Evolutionary conservation across 2,113 vertebrate genomes (phyloP).

Genomic region (Xiphias gladius): DNA sequence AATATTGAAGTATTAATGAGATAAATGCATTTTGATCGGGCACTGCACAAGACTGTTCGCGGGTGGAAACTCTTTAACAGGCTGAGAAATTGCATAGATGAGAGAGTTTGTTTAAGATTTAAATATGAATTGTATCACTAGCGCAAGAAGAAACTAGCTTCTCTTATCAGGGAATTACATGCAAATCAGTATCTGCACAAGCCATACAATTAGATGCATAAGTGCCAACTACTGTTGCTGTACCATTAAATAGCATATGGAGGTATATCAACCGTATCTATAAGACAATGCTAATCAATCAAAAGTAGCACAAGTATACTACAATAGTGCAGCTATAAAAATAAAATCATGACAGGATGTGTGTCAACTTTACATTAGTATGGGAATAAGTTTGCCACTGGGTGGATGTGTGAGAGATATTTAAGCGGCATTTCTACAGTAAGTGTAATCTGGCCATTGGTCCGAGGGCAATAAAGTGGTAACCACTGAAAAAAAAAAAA

Average conservation of each 20-base stretch:
- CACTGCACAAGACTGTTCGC: no score
- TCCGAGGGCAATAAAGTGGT: neutral
- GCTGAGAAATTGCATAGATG: neutral
- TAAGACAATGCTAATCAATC: slow-evolving; percentile 7
- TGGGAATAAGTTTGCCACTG: no score
- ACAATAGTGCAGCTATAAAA: neutral
- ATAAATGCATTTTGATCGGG: no score
- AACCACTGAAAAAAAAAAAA: no score
- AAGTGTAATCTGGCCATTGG: neutral
- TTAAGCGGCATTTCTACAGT: neutral
- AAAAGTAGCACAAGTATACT: neutral
- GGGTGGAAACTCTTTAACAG: neutral
- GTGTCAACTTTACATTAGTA: neutral
- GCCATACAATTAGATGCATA: neutral
- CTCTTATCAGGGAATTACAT: neutral
- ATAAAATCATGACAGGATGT: neutral
- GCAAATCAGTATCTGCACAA: neutral
- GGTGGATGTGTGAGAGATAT: neutral
- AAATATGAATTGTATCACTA: neutral
- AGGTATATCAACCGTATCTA: neutral
- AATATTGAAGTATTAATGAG: no score
- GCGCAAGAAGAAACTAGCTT: neutral
- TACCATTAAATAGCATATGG: neutral
- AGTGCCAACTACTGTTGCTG: neutral
- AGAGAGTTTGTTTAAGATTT: neutral